These are phyloP conservation scores for Papilio helenus DNA, from an alignment of 1,140 invertebrate species.

Conservation along the genomic window DNA sequence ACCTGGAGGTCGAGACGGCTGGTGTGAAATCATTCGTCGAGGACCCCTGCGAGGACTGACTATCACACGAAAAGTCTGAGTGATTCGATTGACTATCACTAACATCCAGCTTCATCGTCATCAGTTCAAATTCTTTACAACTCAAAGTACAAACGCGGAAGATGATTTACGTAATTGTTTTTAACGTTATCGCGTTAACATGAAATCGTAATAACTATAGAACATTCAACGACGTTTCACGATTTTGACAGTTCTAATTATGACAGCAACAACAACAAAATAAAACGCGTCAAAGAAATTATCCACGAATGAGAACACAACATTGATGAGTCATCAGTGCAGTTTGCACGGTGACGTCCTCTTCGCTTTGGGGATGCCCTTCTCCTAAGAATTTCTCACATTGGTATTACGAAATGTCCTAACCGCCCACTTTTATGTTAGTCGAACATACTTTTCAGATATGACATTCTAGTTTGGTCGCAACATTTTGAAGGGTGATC, in stretches of 20 bases:
- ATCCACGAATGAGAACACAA: conserved; percentile 73
- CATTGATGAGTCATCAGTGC: conserved; percentile 79
- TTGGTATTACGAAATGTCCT: conserved; percentile 61
- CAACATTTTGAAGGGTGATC: conserved; percentile 71
- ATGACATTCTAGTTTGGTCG: conserved; percentile 50
- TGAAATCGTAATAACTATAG: conserved; percentile 31
- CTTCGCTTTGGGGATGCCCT: conserved; percentile 79
- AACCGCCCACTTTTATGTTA: conserved; percentile 63
- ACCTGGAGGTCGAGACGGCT: conserved; percentile 64
- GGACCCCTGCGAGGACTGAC: conserved; percentile 77
- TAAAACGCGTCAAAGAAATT: conserved; percentile 68
- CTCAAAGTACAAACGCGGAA: conserved; percentile 49
- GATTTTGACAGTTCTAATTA: conserved; percentile 65
- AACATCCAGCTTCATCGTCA: conserved; percentile 80
- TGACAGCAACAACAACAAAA: conserved; percentile 70
- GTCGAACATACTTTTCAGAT: conserved; percentile 61
- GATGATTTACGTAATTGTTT: conserved; percentile 63
- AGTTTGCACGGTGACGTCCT: conserved; percentile 72
- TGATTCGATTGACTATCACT: conserved; percentile 78
- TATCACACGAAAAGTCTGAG: conserved; percentile 76
- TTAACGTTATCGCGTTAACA: conserved; percentile 32
- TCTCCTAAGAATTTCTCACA: conserved; percentile 71
- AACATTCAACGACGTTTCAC: conserved; percentile 40
- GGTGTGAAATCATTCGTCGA: conserved; percentile 75
- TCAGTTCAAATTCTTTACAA: conserved; percentile 57